phyloP scores from a whole-genome alignment of 2,888 invertebrate species.

The Eupithecia insigniata region DNA sequence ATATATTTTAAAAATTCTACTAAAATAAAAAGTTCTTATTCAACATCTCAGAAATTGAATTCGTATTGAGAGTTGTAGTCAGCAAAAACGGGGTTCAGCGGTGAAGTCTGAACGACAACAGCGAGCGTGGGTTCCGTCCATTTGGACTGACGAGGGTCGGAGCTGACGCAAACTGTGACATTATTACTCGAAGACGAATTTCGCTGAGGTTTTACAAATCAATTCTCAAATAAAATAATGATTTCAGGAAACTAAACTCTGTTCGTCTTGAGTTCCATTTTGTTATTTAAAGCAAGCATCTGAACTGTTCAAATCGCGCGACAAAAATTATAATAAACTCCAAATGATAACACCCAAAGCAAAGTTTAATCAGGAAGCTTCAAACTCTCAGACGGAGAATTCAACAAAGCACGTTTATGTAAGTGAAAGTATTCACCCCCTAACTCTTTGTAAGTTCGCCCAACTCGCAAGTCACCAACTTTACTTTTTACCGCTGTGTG shows the following conservation, averaged over 20 bases:
- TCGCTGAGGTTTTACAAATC: not conserved
- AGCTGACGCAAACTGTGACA: not conserved
- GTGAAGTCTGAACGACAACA: slow-evolving; percentile 3
- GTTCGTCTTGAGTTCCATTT: not conserved
- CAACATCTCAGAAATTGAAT: slow-evolving; percentile 13
- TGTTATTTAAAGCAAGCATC: not conserved
- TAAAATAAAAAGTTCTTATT: not conserved
- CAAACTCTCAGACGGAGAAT: slow-evolving; percentile 13
- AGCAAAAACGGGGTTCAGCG: slow-evolving; percentile 15
- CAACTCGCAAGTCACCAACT: slow-evolving; percentile 15
- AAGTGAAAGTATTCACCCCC: slow-evolving; percentile 32
- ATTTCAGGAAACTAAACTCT: not conserved
- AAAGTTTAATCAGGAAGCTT: slow-evolving; percentile 25
- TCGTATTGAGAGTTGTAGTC: slow-evolving; percentile 13
- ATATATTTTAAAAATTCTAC: not conserved
- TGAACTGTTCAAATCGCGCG: not conserved
- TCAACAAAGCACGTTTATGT: slow-evolving; percentile 31
- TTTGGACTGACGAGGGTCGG: slow-evolving; percentile 28
- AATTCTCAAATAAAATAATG: not conserved
- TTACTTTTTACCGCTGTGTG: slow-evolving; percentile 18
- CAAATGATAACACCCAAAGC: not conserved
- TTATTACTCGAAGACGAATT: not conserved
- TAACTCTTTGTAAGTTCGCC: slow-evolving; percentile 25
- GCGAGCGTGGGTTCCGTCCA: slow-evolving; percentile 18
- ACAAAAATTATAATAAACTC: not conserved